Evolutionary conservation across 1,140 invertebrate species (phyloP), one percentile per base, ranked within the genome.

Genomic region (Macrobrachium nipponense): DNA sequence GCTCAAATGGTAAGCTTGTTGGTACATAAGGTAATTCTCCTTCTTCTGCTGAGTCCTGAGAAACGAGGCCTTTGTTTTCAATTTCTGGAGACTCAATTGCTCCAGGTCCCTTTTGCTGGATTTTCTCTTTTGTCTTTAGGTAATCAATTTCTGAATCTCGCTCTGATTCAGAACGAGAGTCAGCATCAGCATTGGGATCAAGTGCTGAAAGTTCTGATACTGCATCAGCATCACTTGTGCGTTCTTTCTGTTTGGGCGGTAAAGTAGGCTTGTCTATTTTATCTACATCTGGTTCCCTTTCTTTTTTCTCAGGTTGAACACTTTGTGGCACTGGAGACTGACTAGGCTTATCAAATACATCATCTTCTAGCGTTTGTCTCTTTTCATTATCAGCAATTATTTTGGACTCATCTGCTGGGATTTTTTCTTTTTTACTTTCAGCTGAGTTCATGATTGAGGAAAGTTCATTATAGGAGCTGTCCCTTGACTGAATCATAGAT

Each of bases 11-110:
- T 81, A 97, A 91, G 60, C 96, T 97, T 6, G 96, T 97, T 64
- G 96, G 96, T 87, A 97, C 94, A 90, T 96, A 97, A 0, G 96
- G 96, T 89, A 97, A 91, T 91, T 97, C 96, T 81, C 96, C 96
- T 87, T 97, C 96, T 88, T 96, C 96, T 14, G 95, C 96, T 89
- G 96, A 95, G 89, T 96, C 95, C 89, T 94, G 93, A 70, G 95
- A 93, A 6, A 96, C 94, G 44, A 97, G 92, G 2, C 95, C 94
- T 80, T 96, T 95, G 79, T 88, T 90, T 89, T 89, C 88, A 18
- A 87, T 82, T 70, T 89, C 88, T 61, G 88, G 87, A n/a, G 86
- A 87, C 14, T 87, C 85, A 3, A 85, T 66, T 51, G 59, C 27
- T 15, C 84, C 81, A 68, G 79, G 68, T 51, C 77, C 82, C 18